phyloP scores from a whole-genome alignment of 2,797 vertebrate genomes.

The Etheostoma perlongum region DNA sequence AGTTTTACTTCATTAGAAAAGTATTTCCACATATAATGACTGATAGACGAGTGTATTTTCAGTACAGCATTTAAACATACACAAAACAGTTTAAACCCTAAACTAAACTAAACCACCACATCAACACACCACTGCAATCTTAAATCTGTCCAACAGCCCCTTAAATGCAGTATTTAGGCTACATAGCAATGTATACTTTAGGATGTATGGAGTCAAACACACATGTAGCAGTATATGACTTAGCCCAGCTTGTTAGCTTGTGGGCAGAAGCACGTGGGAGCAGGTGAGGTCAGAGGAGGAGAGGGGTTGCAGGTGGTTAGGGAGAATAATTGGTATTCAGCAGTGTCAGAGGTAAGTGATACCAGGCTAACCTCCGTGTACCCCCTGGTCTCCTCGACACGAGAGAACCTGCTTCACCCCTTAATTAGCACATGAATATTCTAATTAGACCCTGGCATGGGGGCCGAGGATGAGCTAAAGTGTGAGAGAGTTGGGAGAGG shows the following conservation, averaged over 20 bases:
- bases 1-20: constrained; percentile 38
- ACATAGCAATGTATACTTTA: too few species aligned
- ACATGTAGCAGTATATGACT: background rate
- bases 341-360: constrained; percentile 67
- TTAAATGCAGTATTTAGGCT: too few species aligned
- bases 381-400: constrained; percentile 62
- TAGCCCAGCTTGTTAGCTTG: constrained; percentile 36
- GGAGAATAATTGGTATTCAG: constrained; percentile 72
- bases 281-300: constrained; percentile 40
- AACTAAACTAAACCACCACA: background rate
- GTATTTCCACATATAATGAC: background rate
- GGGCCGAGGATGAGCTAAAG: constrained; percentile 52
- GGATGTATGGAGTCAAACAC: too few species aligned
- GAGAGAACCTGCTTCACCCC: constrained; percentile 84
- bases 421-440: constrained; percentile 92
- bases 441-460: constrained; percentile 78
- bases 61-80: background rate
- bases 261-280: constrained; percentile 21
- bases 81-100: background rate
- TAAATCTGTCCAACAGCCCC: too few species aligned
- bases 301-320: constrained; percentile 16
- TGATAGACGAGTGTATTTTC: background rate
- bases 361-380: constrained; percentile 68
- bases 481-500: background rate
- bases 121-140: background rate